A percentile compares a stretch with the other conserved stretches of the same genome.
phyloP scores from a whole-genome alignment of 1,140 invertebrate species.

The Capitella teleta region DNA sequence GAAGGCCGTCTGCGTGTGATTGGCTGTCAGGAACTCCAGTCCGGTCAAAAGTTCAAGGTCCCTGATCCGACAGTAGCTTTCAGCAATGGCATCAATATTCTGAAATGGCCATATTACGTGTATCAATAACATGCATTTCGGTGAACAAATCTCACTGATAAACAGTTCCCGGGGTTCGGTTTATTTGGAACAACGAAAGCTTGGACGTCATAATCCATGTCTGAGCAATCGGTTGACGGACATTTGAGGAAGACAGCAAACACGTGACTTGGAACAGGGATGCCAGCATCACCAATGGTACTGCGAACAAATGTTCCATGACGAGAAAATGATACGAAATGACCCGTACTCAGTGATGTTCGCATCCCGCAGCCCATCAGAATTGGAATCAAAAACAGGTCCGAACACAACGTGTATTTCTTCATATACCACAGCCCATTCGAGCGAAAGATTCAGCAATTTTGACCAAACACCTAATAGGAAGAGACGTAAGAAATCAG shows the following conservation, averaged over 20 bases:
- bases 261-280: not conserved
- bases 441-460: not conserved
- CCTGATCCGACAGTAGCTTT: slow-evolving; percentile 18
- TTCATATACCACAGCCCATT: not conserved
- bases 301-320: too few species aligned
- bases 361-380: slow-evolving; percentile 6
- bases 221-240: not conserved
- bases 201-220: not conserved
- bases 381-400: slow-evolving; percentile 9
- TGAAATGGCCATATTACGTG: too few species aligned
- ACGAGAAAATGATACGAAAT: not conserved
- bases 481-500: too few species aligned
- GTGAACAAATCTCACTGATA: too few species aligned
- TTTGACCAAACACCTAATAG: slow-evolving; percentile 2
- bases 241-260: not conserved
- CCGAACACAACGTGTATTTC: slow-evolving; percentile 4
- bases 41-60: slow-evolving; percentile 31
- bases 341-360: slow-evolving; percentile 9
- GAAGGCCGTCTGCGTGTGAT: not conserved
- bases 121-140: too few species aligned
- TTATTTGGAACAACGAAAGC: slow-evolving; percentile 2
- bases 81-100: not conserved
- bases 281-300: not conserved
- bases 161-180: slow-evolving; percentile 3
- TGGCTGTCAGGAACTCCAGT: slow-evolving; percentile 16